phyloP scores from a whole-genome alignment of 2,113 vertebrate species.

The Turdus rufiventris region DNA sequence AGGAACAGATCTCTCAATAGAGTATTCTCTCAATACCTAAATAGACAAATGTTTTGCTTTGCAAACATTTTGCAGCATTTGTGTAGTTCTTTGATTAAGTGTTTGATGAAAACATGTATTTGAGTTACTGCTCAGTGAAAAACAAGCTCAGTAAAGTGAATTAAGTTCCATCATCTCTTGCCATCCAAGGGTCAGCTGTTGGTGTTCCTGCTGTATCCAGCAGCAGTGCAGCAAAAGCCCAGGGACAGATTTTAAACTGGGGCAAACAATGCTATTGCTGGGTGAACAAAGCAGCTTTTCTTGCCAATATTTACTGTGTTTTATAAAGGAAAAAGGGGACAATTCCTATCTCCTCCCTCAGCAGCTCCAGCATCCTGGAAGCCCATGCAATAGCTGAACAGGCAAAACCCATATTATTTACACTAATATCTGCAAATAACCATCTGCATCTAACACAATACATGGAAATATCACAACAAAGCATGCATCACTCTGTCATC shows the following conservation, averaged over 20 bases:
- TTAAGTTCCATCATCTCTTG: background rate
- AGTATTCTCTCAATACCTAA: slow-evolving; percentile 17
- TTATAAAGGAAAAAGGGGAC: background rate
- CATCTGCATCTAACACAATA: background rate
- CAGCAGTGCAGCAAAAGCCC: background rate
- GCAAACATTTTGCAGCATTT: background rate
- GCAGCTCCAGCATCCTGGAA: background rate
- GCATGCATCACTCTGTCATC: background rate
- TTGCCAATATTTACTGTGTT: background rate
- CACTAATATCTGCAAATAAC: background rate
- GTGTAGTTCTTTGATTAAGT: background rate
- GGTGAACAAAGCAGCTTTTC: background rate
- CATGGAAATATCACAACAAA: background rate
- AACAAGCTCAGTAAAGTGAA: background rate
- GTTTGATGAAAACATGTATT: background rate
- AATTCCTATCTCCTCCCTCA: background rate
- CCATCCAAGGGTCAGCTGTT: background rate
- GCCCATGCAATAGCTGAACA: background rate
- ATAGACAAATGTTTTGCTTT: background rate
- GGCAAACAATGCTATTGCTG: background rate
- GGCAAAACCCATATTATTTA: background rate
- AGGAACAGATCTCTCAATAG: background rate
- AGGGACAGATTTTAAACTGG: background rate
- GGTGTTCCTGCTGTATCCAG: background rate
- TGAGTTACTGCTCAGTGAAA: background rate